Evolutionary conservation across 2,113 vertebrate species (phyloP), one percentile per base, ranked within the genome.

Genomic region (Oenanthe melanoleuca): DNA sequence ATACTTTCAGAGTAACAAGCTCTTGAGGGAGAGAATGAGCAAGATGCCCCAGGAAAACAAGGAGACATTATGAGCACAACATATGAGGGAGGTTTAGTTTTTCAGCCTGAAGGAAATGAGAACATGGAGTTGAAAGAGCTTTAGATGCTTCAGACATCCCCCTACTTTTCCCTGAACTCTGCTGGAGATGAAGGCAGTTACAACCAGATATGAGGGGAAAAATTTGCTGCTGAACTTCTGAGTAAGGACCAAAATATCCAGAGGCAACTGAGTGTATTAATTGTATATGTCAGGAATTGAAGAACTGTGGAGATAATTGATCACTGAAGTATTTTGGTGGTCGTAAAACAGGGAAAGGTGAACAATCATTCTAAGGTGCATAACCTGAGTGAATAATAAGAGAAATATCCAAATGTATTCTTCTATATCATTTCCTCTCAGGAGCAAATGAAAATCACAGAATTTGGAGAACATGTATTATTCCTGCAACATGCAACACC

Each of bases 51-150:
- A 81, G 40, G 55, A 81, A 88, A 78, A 37, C 28, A 24, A 19
- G 83, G 52, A 80, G 22, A 73, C 14, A 66, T 22, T 74, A 65
- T 91, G 65, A 94, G 31, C 33, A 24, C 34, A 49, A 31, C 70
- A 33, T 20, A 31, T 38, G 49, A 86, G 45, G 33, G 77, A 81
- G 16, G 47, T 81, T 61, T 60, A 45, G 25, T 70, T 95, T 75
- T 72, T 50, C 34, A 45, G n/a, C 67, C 47, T 63, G 71, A 90
- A 78, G 63, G 11, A 96, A 87, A 64, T n/a, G 31, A 74, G 56
- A 93, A 78, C 4, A 42, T 50, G 4, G 56, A 88, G 50, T 38
- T 96, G 74, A 67, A 95, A 84, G 61, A 92, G 38, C 55, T 56
- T 81, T 38, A 67, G 59, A 70, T 63, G 53, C 56, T 88, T 92